Conservation (phyloP, 2,888 invertebrate genomes). For the Eurytoma adleriae region DNA sequence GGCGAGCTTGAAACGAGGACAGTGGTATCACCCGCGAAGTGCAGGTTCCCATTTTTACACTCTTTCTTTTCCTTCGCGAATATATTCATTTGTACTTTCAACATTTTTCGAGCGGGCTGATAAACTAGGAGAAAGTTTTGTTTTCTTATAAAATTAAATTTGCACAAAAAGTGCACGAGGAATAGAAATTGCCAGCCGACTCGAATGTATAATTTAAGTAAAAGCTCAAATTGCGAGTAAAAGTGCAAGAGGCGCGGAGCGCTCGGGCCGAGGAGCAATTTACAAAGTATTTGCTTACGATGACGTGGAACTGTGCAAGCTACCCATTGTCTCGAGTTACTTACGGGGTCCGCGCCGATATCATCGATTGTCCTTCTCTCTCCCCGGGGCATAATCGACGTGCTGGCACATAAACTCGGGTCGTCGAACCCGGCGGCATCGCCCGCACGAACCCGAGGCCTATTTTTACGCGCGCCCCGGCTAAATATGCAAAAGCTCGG, state of each 20-base stretch:
- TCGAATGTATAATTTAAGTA: too few relatives aligned
- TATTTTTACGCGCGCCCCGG: neutral
- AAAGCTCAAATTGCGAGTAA: too few relatives aligned
- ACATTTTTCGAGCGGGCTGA: too few relatives aligned
- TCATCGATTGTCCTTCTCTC: slow-evolving; percentile 30
- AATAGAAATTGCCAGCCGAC: too few relatives aligned
- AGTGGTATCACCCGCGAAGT: too few relatives aligned
- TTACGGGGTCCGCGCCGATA: neutral
- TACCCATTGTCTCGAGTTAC: slow-evolving; percentile 26
- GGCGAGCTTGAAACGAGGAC: too few relatives aligned
- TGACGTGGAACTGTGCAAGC: slow-evolving; percentile 24
- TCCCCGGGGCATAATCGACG: neutral
- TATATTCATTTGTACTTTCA: too few relatives aligned
- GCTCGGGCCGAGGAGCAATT: neutral
- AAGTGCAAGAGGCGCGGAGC: neutral
- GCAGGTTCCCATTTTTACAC: too few relatives aligned
- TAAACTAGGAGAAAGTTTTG: too few relatives aligned
- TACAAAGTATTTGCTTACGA: slow-evolving; percentile 30
- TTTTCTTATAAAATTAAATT: too few relatives aligned
- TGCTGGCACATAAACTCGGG: slow-evolving; percentile 18
- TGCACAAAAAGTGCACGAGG: too few relatives aligned
- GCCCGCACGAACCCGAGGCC: neutral
- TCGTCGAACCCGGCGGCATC: slow-evolving; percentile 2
- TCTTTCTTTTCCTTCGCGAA: too few relatives aligned
- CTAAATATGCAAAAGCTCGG: slow-evolving; percentile 11